These are phyloP conservation scores for Scylla paramamosain DNA, from an alignment of 1,140 invertebrate species.

Conservation along the genomic window DNA sequence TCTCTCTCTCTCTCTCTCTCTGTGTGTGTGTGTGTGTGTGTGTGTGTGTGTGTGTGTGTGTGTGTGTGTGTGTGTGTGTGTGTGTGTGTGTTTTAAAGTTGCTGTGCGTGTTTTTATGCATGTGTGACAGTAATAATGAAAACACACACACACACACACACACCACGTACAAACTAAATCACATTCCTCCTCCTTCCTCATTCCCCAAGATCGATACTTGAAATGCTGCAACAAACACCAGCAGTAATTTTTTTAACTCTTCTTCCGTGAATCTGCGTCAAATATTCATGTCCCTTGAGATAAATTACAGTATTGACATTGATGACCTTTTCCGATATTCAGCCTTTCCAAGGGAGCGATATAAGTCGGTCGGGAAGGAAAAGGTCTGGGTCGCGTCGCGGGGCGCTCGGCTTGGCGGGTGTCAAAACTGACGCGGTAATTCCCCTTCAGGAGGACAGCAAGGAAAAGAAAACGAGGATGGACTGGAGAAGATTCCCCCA, in stretches of 20 bases:
- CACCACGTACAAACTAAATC: no score
- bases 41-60: no score
- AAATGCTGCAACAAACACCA: not conserved
- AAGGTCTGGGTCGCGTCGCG: not conserved
- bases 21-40: not conserved
- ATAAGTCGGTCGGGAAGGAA: not conserved
- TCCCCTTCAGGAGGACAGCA: not conserved
- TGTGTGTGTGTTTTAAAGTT: no score
- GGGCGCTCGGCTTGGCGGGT: not conserved
- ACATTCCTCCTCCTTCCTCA: not conserved
- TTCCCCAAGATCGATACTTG: not conserved
- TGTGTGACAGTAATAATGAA: no score
- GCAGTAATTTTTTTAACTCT: not conserved
- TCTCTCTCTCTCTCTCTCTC: no score
- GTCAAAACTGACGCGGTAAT: not conserved
- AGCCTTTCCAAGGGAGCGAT: not conserved
- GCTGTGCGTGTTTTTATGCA: no score
- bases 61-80: no score
- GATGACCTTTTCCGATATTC: not conserved
- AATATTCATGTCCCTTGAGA: not conserved
- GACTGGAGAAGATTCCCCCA: not conserved
- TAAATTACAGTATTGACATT: constrained; percentile 2
- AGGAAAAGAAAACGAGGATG: not conserved
- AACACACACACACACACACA: no score
- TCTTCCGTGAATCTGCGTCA: not conserved